phyloP scores from a whole-genome alignment of 2,113 vertebrate genomes.

The Burhinus bistriatus region DNA sequence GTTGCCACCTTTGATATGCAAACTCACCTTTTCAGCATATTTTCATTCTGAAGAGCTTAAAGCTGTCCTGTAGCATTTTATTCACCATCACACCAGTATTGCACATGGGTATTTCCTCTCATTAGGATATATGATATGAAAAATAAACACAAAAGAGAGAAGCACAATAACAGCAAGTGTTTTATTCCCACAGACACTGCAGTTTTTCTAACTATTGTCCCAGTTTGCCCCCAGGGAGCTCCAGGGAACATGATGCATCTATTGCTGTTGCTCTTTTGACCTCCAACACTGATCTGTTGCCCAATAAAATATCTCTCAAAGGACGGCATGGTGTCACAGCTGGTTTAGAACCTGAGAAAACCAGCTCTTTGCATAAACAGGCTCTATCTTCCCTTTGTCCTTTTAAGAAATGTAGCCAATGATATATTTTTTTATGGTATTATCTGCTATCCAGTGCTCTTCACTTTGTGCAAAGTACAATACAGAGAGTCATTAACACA shows the following conservation, averaged over 20 bases:
- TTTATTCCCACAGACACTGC: neutral
- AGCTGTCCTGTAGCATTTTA: neutral
- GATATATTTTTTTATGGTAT: neutral
- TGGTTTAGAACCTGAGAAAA: constrained; percentile 10
- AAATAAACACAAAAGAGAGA: neutral
- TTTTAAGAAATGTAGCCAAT: neutral
- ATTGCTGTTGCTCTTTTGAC: constrained; percentile 24
- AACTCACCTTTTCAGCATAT: neutral
- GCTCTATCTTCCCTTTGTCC: neutral
- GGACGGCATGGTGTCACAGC: neutral
- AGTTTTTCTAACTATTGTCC: neutral
- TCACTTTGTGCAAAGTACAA: neutral
- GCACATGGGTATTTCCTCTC: neutral
- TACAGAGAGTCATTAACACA: neutral
- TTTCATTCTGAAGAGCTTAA: neutral
- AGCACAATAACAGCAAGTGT: neutral
- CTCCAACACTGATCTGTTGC: neutral
- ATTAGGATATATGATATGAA: neutral
- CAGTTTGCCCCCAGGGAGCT: neutral
- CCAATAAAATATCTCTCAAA: constrained; percentile 33
- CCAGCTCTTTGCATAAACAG: neutral
- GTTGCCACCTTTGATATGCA: neutral
- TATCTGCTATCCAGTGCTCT: neutral
- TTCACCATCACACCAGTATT: neutral
- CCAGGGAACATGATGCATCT: constrained; percentile 2